Evolutionary conservation across 2,113 vertebrate species (phyloP), one percentile per base, ranked within the genome.

Genomic region (Leiothrix lutea): DNA sequence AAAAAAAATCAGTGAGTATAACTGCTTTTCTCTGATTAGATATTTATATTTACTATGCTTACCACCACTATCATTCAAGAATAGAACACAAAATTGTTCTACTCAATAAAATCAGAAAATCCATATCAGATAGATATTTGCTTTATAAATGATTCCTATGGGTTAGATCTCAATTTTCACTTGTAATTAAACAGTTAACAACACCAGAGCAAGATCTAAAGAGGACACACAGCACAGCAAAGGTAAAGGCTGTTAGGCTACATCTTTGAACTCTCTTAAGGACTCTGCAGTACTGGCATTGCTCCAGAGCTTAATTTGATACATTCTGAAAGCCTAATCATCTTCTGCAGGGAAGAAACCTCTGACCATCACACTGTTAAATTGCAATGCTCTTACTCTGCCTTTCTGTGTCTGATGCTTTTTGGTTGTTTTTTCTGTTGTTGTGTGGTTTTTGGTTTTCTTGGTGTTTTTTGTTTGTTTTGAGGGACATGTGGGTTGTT

Each of bases 301-400:
- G 64, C 24, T 80, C 64, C 87, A 95, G 67, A 92, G 36, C 66
- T 77, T 94, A 95, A 95, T 95, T 75, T 90, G 65, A 42, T 87
- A 85, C 3, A 9, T 89, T 94, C 62, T 87, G 73, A 85, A 96
- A 92, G 91, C 66, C 73, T 96, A 92, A 89, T 96, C 56, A 67
- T 65, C 54, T 88, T 78, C 80, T 77, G 82, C 53, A 77, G 65
- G 81, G 87, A 94, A 87, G 80, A 83, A 95, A 80, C 58, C 77
- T 90, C 73, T 91, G 88, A 89, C 73, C 86, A 89, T 42, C 61
- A 92, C 33, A 60, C 26, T 73, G 74, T 50, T 90, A 88, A 73
- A 90, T 5, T 83, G 67, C 42, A 86, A 51, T 25, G 50, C 47
- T 88, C 28, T 88, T 95, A 73, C 51, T 91, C 60, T 86, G 64